phyloP scores from a whole-genome alignment of 2,113 vertebrate genomes.

The Aix galericulata region DNA sequence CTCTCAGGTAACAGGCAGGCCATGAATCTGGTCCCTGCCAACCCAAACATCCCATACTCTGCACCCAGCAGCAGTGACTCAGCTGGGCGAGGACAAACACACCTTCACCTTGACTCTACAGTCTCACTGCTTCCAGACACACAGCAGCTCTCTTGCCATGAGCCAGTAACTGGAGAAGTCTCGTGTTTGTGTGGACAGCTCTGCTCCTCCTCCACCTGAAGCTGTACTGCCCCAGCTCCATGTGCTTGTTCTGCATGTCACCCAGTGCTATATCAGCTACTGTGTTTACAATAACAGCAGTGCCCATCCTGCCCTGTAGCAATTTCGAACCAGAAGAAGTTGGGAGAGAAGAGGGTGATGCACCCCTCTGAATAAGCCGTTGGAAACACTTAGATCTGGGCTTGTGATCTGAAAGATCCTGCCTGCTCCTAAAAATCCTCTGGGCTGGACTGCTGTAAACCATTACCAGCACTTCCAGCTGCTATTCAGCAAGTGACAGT shows the following conservation, averaged over 20 bases:
- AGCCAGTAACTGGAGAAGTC: not conserved
- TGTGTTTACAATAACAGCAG: not conserved
- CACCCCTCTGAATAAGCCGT: not conserved
- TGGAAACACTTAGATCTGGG: not conserved
- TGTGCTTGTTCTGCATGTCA: not conserved
- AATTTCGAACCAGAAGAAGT: not conserved
- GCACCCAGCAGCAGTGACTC: not conserved
- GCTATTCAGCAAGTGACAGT: not conserved
- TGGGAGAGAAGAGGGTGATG: not conserved
- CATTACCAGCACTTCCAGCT: not conserved
- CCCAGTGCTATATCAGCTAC: not conserved
- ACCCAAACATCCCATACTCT: not conserved
- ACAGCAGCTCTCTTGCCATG: not conserved
- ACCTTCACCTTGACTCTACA: not conserved
- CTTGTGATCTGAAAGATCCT: not conserved
- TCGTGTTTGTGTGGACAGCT: not conserved
- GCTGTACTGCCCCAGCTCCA: not conserved
- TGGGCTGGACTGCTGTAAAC: not conserved
- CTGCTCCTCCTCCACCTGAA: not conserved
- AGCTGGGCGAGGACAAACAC: not conserved
- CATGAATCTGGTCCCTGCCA: not conserved
- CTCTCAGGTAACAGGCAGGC: not conserved
- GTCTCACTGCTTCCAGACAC: not conserved
- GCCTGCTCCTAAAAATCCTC: not conserved
- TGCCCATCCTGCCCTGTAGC: not conserved